phyloP scores from a whole-genome alignment of 2,797 vertebrate species.

The Anguilla marmorata region DNA sequence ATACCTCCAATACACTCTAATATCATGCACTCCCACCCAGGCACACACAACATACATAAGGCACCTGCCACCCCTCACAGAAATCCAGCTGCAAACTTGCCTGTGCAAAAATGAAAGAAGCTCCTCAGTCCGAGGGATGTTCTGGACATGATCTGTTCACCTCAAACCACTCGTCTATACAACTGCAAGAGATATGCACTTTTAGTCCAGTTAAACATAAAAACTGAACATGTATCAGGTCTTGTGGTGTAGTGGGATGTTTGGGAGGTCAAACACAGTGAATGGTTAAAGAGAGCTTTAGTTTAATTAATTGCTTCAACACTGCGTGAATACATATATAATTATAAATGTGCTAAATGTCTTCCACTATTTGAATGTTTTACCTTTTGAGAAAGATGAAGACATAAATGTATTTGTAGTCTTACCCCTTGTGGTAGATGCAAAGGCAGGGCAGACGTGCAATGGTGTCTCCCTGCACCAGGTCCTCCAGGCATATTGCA shows the following conservation, averaged over 20 bases:
- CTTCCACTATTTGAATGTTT: too few relatives aligned
- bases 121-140: conserved; percentile 86
- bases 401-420: conserved; percentile 21
- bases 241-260: background rate
- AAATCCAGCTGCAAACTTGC: conserved; percentile 4
- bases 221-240: background rate
- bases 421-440: conserved; percentile 96
- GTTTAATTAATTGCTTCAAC: background rate
- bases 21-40: background rate
- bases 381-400: too few relatives aligned
- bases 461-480: conserved; percentile 95
- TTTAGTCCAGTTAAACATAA: background rate
- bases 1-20: background rate
- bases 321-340: background rate
- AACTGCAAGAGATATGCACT: conserved; percentile 67
- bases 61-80: background rate
- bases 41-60: background rate
- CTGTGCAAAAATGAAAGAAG: conserved; percentile 21
- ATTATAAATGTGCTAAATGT: conserved; percentile 1
- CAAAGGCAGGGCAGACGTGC: conserved; percentile 96
- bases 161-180: conserved; percentile 98
- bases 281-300: background rate
- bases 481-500: conserved; percentile 93
- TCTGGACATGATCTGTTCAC: conserved; percentile 97
- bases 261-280: background rate